Percentiles rank a stretch among this genome's conserved stretches.
These are phyloP conservation scores for Anisognathus igniventris DNA, from an alignment of 2,797 vertebrate species.

Conservation along the genomic window DNA sequence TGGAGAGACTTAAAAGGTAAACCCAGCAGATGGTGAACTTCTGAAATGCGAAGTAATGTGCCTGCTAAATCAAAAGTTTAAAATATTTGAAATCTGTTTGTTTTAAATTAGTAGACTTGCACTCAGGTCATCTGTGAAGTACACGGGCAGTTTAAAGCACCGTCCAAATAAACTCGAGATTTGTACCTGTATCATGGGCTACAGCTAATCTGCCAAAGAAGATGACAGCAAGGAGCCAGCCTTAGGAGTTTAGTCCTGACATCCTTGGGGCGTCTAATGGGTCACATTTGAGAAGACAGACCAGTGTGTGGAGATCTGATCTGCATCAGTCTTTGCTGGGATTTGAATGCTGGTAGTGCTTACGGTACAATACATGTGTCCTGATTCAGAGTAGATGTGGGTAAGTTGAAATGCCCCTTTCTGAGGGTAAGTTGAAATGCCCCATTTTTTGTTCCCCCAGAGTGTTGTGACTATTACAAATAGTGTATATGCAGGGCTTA, in stretches of 20 bases:
- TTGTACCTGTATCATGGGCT: neutral
- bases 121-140: slow-evolving; percentile 36
- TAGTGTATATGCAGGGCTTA: neutral
- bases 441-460: neutral
- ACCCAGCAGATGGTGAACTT: slow-evolving; percentile 67
- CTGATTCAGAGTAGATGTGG: neutral
- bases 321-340: neutral
- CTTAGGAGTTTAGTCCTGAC: neutral
- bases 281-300: neutral
- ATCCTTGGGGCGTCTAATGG: neutral
- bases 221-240: neutral
- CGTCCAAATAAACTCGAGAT: fast-evolving
- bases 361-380: neutral
- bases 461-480: neutral
- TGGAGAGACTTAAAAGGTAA: slow-evolving; percentile 64
- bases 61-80: slow-evolving; percentile 62
- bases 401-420: neutral
- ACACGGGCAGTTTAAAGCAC: neutral
- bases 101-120: slow-evolving; percentile 47
- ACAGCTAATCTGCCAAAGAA: neutral
- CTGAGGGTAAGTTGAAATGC: neutral
- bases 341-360: neutral
- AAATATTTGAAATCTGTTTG: slow-evolving; percentile 57
- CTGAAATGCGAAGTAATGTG: slow-evolving; percentile 44
- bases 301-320: neutral